Conservation (phyloP, 2,113 vertebrate genomes). For the Lates calcarifer region DNA sequence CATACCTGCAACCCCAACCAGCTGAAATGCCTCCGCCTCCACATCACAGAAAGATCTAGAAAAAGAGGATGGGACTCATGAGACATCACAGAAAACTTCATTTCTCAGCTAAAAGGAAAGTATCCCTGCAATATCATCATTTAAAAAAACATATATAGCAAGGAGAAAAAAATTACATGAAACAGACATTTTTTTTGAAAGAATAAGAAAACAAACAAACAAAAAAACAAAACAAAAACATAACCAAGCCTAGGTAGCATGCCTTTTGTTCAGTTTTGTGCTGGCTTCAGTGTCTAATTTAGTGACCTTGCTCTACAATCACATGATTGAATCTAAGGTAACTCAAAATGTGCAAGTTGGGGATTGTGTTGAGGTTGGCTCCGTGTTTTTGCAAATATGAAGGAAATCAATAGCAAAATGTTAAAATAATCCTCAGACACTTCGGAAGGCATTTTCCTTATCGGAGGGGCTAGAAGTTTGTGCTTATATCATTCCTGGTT, state of each 20-base stretch:
- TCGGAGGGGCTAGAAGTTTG: slow-evolving; percentile 36
- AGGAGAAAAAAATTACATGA: slow-evolving; percentile 48
- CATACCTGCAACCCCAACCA: slow-evolving; percentile 85
- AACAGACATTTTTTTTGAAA: slow-evolving; percentile 73
- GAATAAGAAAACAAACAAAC: slow-evolving; percentile 47
- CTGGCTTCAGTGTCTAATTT: slow-evolving; percentile 83
- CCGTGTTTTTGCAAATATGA: slow-evolving; percentile 61
- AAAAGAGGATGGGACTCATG: slow-evolving; percentile 65
- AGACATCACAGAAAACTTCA: slow-evolving; percentile 65
- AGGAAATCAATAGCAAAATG: slow-evolving; percentile 50
- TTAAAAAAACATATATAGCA: slow-evolving; percentile 34
- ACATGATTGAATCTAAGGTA: slow-evolving; percentile 75
- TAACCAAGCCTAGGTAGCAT: slow-evolving; percentile 84
- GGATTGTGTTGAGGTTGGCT: slow-evolving; percentile 47
- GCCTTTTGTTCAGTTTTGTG: slow-evolving; percentile 83
- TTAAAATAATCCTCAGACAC: slow-evolving; percentile 43
- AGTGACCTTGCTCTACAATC: slow-evolving; percentile 70
- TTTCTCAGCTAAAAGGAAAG: slow-evolving; percentile 69
- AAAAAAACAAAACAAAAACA: slow-evolving; percentile 53
- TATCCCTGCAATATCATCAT: slow-evolving; percentile 61
- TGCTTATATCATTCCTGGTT: slow-evolving; percentile 46
- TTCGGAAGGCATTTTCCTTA: slow-evolving; percentile 55
- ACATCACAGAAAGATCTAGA: slow-evolving; percentile 71
- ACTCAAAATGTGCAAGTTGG: slow-evolving; percentile 61
- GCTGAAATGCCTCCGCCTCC: slow-evolving; percentile 86